Percentiles rank a stretch among this genome's conserved stretches.
These are phyloP conservation scores for Tympanuchus pallidicinctus DNA, from an alignment of 2,113 vertebrate species.

Conservation along the genomic window DNA sequence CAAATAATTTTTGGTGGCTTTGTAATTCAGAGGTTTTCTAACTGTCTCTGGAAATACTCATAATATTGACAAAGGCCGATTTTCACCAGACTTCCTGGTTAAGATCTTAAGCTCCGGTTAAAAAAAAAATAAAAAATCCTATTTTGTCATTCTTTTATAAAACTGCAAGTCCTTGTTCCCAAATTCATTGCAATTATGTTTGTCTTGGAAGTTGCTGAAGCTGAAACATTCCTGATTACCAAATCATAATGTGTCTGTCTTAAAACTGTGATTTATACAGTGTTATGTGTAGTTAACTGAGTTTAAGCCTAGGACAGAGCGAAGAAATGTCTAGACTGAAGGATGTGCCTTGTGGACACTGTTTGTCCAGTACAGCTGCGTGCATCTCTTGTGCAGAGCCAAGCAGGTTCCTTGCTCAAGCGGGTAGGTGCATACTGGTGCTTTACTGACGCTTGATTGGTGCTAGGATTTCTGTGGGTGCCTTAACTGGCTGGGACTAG, in stretches of 20 bases:
- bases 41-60: not conserved
- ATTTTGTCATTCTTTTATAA: not conserved
- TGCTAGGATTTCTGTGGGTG: not conserved
- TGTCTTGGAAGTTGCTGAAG: slow-evolving; percentile 32
- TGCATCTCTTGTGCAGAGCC: not conserved
- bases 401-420: not conserved
- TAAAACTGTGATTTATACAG: not conserved
- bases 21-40: not conserved
- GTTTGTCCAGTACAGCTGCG: not conserved
- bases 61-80: not conserved
- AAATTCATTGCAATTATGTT: not conserved
- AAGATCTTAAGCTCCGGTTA: not conserved
- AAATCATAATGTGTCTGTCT: slow-evolving; percentile 19
- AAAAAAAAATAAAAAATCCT: not conserved
- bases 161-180: not conserved
- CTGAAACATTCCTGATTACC: not conserved
- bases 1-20: not conserved
- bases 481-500: not conserved
- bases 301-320: not conserved
- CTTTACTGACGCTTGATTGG: not conserved
- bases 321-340: not conserved
- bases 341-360: not conserved
- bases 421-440: not conserved
- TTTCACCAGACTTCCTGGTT: not conserved
- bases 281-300: not conserved